A percentile compares a stretch with the other conserved stretches of the same genome.
These are phyloP conservation scores for Oreochromis tanganicae DNA, from an alignment of 2,113 vertebrate species.

Conservation along the genomic window DNA sequence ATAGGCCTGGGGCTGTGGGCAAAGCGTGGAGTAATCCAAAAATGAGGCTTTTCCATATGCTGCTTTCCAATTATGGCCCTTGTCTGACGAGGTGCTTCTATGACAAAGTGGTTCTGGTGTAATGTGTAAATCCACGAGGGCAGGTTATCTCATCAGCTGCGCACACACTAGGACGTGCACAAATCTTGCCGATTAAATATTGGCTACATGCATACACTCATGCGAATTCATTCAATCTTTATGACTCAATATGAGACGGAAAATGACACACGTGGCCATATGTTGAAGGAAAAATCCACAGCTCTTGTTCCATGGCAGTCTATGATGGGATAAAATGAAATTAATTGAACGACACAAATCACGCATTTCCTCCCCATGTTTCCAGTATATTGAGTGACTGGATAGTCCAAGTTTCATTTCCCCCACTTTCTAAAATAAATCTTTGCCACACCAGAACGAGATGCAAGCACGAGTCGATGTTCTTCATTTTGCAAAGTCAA, in stretches of 20 bases:
- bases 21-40: conserved; percentile 9
- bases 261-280: neutral
- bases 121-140: conserved; percentile 57
- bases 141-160: conserved; percentile 57
- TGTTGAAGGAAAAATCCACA: neutral
- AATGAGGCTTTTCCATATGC: conserved; percentile 55
- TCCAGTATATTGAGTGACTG: neutral
- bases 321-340: neutral
- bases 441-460: neutral
- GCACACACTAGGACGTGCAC: neutral
- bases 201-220: neutral
- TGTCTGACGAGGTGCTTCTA: conserved; percentile 46
- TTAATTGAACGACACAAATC: neutral
- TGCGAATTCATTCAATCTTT: neutral
- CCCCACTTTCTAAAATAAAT: neutral
- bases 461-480: neutral
- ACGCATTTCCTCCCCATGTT: neutral
- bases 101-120: conserved; percentile 39
- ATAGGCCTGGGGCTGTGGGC: conserved; percentile 1
- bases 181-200: neutral
- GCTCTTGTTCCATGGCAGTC: neutral
- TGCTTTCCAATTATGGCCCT: conserved; percentile 36
- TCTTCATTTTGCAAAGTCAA: neutral
- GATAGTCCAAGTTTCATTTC: neutral
- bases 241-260: neutral